These are phyloP conservation scores for Ochotona princeps DNA, from an alignment of 2,113 vertebrate genomes.

Conservation along the genomic window DNA sequence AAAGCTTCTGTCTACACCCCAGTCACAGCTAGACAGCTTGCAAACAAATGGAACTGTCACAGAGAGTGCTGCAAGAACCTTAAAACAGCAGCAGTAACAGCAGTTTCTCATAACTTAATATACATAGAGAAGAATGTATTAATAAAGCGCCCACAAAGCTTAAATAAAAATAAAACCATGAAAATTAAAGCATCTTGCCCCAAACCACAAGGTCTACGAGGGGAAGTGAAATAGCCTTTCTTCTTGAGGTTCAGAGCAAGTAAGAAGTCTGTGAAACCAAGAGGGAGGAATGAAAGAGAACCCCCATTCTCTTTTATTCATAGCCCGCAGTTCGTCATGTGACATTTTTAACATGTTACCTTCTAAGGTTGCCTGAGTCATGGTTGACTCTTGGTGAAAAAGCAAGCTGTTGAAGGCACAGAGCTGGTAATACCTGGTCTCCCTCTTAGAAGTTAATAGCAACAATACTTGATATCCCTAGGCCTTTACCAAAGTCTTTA, in stretches of 20 bases:
- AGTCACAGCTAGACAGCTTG: slow-evolving; percentile 3
- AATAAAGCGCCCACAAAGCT: neutral
- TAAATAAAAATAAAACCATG: slow-evolving; percentile 37
- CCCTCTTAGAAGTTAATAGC: neutral
- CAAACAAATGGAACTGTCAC: neutral
- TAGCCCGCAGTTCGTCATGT: neutral
- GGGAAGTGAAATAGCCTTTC: neutral
- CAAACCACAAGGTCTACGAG: neutral
- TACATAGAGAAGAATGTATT: neutral
- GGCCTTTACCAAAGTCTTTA: neutral
- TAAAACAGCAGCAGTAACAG: neutral
- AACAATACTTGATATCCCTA: neutral
- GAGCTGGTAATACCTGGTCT: neutral
- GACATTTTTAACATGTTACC: neutral
- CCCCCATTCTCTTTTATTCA: neutral
- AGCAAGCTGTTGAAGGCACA: neutral
- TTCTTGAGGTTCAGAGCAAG: slow-evolving; percentile 25
- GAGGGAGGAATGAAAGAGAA: neutral
- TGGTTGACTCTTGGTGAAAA: neutral
- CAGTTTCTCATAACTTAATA: neutral
- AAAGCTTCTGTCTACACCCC: neutral
- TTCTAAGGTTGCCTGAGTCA: neutral
- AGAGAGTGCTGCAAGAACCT: neutral
- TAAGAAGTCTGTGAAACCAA: slow-evolving; percentile 9
- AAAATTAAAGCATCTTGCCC: neutral